Evolutionary conservation across 2,113 vertebrate species (phyloP), one percentile per base, ranked within the genome.

Genomic region (Rhynchomys soricoides): DNA sequence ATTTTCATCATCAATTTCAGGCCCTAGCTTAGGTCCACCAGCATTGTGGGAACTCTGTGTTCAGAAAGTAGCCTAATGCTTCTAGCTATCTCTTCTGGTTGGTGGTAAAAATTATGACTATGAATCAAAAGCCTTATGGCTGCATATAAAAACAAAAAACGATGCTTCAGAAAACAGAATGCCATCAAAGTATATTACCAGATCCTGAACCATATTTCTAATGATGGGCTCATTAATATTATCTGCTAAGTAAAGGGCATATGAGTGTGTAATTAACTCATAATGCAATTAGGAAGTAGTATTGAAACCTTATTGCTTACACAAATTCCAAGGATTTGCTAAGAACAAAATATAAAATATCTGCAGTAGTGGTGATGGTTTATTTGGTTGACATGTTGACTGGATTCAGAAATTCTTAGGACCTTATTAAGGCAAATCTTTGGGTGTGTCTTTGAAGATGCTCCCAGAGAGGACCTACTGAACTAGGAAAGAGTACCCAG

Each of bases 261-360:
- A 11, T 9, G 29, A 45, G 0, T 17, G 2, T 19, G 31, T 59
- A 45, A 89, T 88, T 96, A 87, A 91, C 45, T 10, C 21, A 73
- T 57, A 93, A 73, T 34, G 10, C 7, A 79, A n/a, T 75, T 50
- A 86, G 77, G 57, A 86, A 75, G 24, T 77, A 57, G 50, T 26
- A 40, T n/a, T n/a, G 13, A 86, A 91, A 94, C 11, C 4, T 50
- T 92, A 93, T 79, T 89, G 10, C 77, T 94, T 77, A 52, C 5
- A 73, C 93, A 86, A 71, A 93, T 79, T 90, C 34, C 15, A 86
- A 1, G 77, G 13, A 24, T n/a, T 96, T 73, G 16, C 2, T 79
- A 66, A 77, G 59, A 79, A 75, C 77, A 71, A 79, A 89, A 66
- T 87, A 40, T 79, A 70, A 78, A 91, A 75, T 88, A 55, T 48